A percentile compares a stretch with the other conserved stretches of the same genome.
Evolutionary conservation across 2,113 vertebrate species (phyloP).

Genomic region (Dromas ardeola): DNA sequence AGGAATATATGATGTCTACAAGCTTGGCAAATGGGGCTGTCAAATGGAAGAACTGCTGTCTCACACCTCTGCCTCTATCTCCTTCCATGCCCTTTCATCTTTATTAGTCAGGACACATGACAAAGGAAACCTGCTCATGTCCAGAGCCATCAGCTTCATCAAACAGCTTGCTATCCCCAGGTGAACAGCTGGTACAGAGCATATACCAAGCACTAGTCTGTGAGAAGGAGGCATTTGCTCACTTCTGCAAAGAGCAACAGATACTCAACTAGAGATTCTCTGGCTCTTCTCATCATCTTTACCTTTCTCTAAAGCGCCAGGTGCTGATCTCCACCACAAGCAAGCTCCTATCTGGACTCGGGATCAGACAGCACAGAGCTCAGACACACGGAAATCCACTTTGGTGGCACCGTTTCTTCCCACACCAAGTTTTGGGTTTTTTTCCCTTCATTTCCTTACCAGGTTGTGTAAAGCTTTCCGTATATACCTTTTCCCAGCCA

Average conservation of each 20-base stretch:
- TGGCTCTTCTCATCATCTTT: not conserved
- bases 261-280: not conserved
- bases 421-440: not conserved
- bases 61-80: not conserved
- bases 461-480: not conserved
- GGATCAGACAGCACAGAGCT: not conserved
- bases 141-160: not conserved
- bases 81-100: not conserved
- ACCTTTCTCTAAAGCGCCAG: not conserved
- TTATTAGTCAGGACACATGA: not conserved
- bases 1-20: not conserved
- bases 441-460: not conserved
- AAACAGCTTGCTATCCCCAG: not conserved
- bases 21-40: not conserved
- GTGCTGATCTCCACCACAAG: not conserved
- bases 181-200: not conserved
- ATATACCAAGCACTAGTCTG: rapidly evolving
- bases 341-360: not conserved
- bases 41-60: not conserved
- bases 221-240: not conserved
- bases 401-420: not conserved
- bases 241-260: not conserved
- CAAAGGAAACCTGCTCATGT: not conserved
- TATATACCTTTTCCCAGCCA: not conserved
- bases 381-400: not conserved